Evolutionary conservation across 2,797 vertebrate genomes (phyloP), one percentile per base, ranked within the genome.

Genomic region (Parauchenoglanis ngamensis): DNA sequence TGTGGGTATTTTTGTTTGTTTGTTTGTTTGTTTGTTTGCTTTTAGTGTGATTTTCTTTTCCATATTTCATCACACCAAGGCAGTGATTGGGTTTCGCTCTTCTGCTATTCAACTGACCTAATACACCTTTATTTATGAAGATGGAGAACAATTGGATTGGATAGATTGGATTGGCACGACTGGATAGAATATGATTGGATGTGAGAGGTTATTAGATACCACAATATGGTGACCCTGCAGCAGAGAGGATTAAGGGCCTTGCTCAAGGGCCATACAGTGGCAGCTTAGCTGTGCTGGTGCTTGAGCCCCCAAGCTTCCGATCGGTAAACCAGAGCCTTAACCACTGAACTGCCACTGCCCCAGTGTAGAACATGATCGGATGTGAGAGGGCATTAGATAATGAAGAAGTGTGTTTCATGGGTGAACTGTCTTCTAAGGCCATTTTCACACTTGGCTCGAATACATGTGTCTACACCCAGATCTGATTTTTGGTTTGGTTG

Each of bases 11-110:
- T 49, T 6, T 49, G 8, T 79, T 21, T 80, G 11, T 81, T 7
- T 59, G 25, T 81, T 7, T 59, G 25, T 35, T 49, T 67, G 4
- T 40, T 57, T 35, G 6, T 19, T 19, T 31, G 10, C 15, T 59
- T 31, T 10, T 7, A 75, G 7, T 77, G 82, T 57, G 35, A 65
- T 83, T 83, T 72, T 78, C 56, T 54, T 88, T 83, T 67, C 85
- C 13, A n/a, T 44, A 61, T 87, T 87, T 83, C 57, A 76, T 65
- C 57, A 82, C 49, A 83, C 70, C 25, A 19, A 49, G 23, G 31
- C 28, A 76, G 59, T n/a, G 35, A 28, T 52, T 21, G 7, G 56
- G 40, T 75, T 59, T 76, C 56, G 57, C n/a, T 72, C 35, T 7
- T 84, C 80, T 77, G 23, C 59, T 28, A 83, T 28, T 40, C 57